phyloP scores from a whole-genome alignment of 2,113 vertebrate genomes.

The Pachypanchax playfairii region DNA sequence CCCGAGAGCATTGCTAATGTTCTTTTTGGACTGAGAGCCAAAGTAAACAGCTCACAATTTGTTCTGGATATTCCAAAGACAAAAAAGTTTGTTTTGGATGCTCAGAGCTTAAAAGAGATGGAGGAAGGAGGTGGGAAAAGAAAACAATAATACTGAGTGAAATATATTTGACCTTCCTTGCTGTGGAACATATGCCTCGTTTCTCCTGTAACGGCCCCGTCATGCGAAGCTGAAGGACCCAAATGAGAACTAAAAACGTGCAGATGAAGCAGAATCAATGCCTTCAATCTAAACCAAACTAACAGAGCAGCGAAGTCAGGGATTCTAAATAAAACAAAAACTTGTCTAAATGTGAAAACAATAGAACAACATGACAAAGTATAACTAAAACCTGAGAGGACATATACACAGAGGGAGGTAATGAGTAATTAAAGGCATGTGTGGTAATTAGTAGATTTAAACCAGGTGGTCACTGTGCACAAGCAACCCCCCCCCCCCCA shows the following conservation, averaged over 20 bases:
- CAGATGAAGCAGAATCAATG: not conserved
- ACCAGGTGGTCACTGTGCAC: not conserved
- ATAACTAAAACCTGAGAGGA: too few species aligned
- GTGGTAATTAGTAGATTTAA: not conserved
- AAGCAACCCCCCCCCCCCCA: too few species aligned
- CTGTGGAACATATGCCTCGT: constrained; percentile 2
- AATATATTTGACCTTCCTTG: not conserved
- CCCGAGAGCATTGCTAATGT: constrained; percentile 30
- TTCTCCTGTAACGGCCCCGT: constrained; percentile 6
- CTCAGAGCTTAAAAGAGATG: constrained; percentile 2
- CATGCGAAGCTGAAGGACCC: not conserved
- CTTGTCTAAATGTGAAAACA: not conserved
- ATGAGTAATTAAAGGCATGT: not conserved
- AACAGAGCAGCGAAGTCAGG: not conserved
- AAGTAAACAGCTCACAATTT: constrained; percentile 41
- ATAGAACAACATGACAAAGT: not conserved
- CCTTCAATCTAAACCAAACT: not conserved
- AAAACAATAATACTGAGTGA: not conserved
- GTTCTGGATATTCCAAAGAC: constrained; percentile 32
- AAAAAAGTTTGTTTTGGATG: constrained; percentile 14
- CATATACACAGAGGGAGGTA: not conserved
- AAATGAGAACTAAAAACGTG: not conserved
- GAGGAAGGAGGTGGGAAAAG: not conserved
- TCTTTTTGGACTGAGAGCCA: constrained; percentile 24
- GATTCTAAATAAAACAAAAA: not conserved